Evolutionary conservation across 2,797 vertebrate species (phyloP).

Genomic region (Acropternis orthonyx): DNA sequence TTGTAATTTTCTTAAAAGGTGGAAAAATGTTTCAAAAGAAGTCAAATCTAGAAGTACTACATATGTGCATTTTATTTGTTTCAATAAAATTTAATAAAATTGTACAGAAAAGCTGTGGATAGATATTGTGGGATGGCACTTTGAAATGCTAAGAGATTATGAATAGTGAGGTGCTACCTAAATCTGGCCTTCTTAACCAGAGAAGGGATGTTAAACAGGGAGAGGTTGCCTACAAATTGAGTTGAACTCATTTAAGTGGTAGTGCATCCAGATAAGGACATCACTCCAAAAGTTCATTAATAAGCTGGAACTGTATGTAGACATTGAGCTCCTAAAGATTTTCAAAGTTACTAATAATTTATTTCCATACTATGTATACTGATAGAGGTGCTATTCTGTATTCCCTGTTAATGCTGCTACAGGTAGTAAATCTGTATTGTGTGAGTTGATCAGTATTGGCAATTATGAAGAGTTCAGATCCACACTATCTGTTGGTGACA

Average conservation of each 20-base stretch:
- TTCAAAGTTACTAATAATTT: neutral
- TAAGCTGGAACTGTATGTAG: neutral
- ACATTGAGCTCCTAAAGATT: neutral
- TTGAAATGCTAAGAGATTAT: neutral
- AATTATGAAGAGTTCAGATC: neutral
- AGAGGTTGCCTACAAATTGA: neutral
- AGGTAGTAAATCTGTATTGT: neutral
- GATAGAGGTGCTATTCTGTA: neutral
- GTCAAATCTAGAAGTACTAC: conserved; percentile 18
- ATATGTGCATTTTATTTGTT: neutral
- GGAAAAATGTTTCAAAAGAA: conserved; percentile 33
- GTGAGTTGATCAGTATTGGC: neutral
- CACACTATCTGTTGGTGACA: neutral
- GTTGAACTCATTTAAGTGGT: neutral
- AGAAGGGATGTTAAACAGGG: neutral
- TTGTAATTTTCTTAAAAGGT: conserved; percentile 54
- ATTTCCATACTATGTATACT: neutral
- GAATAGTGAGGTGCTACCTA: neutral
- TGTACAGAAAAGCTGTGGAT: neutral
- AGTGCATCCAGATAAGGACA: neutral
- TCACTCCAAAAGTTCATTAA: neutral
- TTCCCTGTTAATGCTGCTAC: neutral
- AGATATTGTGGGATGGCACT: neutral
- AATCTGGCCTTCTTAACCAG: neutral
- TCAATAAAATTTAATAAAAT: neutral